These are phyloP conservation scores for Odontothrips loti DNA, from an alignment of 2,888 invertebrate genomes.

Conservation along the genomic window DNA sequence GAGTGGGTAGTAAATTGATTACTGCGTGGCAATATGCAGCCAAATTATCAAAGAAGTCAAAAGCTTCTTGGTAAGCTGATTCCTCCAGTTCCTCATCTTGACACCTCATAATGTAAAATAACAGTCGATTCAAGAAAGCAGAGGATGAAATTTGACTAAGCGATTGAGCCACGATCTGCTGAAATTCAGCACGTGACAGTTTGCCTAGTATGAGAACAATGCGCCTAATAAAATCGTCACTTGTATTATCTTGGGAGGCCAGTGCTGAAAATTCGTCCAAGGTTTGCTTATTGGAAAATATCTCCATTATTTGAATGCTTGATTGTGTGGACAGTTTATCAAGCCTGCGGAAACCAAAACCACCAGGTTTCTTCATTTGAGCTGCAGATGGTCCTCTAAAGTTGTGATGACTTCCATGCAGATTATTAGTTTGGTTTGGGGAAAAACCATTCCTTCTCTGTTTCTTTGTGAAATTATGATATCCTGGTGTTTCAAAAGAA, in stretches of 20 bases:
- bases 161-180: background rate
- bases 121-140: background rate
- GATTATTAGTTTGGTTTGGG: too few relatives aligned
- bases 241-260: background rate
- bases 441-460: too few relatives aligned
- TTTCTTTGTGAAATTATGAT: too few relatives aligned
- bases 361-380: too few relatives aligned
- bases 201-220: background rate
- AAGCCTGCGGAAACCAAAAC: background rate
- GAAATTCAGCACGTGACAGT: background rate
- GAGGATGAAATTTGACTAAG: background rate
- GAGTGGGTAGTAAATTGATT: constrained; percentile 43
- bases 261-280: background rate
- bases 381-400: too few relatives aligned
- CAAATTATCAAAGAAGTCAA: constrained; percentile 40
- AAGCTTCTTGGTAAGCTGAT: constrained; percentile 38
- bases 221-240: background rate
- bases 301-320: background rate
- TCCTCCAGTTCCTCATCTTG: constrained; percentile 34
- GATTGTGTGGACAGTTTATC: background rate
- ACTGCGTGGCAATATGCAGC: constrained; percentile 44
- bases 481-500: too few relatives aligned
- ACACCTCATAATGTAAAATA: background rate
- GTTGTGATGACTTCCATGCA: too few relatives aligned
- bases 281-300: background rate